Evolutionary conservation across 2,113 vertebrate genomes (phyloP).

Genomic region (Clarias gariepinus): DNA sequence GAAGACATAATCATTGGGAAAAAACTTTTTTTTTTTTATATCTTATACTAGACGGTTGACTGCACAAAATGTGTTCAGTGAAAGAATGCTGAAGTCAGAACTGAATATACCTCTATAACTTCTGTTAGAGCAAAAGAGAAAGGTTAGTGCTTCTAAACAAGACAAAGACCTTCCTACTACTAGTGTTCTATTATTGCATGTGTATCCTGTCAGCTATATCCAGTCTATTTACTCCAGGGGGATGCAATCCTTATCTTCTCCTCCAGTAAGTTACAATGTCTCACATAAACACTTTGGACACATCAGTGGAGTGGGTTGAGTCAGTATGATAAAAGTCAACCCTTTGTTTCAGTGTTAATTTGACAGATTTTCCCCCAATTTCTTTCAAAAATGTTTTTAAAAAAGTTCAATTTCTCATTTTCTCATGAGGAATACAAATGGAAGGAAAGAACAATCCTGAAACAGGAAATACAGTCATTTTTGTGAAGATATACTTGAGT

Average conservation of each 20-base stretch:
- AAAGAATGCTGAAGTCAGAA: slow-evolving; percentile 25
- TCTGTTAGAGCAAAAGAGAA: slow-evolving; percentile 40
- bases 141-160: slow-evolving; percentile 35
- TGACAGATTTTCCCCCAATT: neutral
- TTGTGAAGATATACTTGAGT: neutral
- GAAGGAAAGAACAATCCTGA: neutral
- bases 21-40: neutral
- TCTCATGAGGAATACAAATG: neutral
- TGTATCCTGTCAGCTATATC: neutral
- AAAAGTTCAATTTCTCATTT: too few species aligned
- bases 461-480: neutral
- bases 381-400: neutral
- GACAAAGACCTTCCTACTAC: slow-evolving; percentile 7
- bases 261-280: slow-evolving; percentile 2
- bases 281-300: neutral
- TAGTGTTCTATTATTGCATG: neutral
- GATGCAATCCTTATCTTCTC: neutral
- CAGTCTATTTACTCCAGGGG: neutral
- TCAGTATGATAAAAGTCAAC: neutral
- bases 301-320: slow-evolving; percentile 4
- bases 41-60: slow-evolving; percentile 25
- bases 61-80: slow-evolving; percentile 37
- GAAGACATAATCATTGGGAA: neutral
- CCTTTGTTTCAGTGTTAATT: neutral
- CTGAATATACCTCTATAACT: neutral